Base-by-base conservation (phyloP, 2,797 vertebrate species). In the Sphenodon punctatus region DNA sequence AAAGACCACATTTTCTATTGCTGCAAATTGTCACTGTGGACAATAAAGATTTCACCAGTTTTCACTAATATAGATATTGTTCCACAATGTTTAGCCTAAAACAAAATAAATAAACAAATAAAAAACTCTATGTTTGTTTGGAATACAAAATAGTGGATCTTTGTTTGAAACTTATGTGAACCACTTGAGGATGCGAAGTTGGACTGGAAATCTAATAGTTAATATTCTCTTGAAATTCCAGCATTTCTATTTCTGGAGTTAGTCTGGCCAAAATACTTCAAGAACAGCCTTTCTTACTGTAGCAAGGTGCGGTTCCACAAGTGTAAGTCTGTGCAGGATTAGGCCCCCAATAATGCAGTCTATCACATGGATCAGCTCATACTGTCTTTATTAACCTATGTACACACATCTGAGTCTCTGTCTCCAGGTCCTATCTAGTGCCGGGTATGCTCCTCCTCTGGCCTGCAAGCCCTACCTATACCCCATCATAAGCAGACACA, bases 21-120 rank as follows among this genome's bases (percentile, higher is more conserved):
- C 46, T 48, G 2, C 8, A 48, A 46, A n/a, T 7, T 1, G 68
- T 30, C 3, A 9, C 16, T 38, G 1, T 0, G 20, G 43, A 9
- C 34, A 42, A 8, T 30, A 61, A 67, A 61, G 41, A n/a, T 27
- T 2, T 65, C 30, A n/a, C 10, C n/a, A 3, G 12, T 39, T 7
- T 1, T 4, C 5, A 2, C 7, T 11, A 58, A 30, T 17, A 46
- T n/a, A n/a, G 2, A 39, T 36, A 15, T 38, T 66, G 30, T 41
- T 71, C 22, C 71, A 36, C 20, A 36, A 22, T 22, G 32, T 58
- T n/a, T n/a, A n/a, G n/a, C n/a, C n/a, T n/a, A n/a, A n/a, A n/a
- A n/a, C n/a, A n/a, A n/a, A n/a, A n/a, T n/a, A n/a, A n/a, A n/a
- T n/a, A n/a, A n/a, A n/a, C n/a, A n/a, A n/a, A n/a, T n/a, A n/a